Evolutionary conservation across 2,797 vertebrate species (phyloP).

Genomic region (Zenarchopterus dispar): DNA sequence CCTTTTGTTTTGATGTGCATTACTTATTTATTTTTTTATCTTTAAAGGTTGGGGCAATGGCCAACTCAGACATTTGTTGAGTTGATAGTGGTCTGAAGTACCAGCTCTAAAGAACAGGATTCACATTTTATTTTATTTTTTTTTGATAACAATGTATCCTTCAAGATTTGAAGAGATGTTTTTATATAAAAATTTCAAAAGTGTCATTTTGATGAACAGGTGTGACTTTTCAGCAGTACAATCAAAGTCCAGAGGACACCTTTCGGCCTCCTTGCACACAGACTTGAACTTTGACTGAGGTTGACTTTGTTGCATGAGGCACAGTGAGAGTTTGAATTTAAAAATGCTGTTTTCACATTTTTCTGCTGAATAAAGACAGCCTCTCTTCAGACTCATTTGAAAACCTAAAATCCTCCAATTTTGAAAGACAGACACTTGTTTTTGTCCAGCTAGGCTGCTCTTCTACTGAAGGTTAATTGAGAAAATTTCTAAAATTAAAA

Average conservation of each 20-base stretch:
- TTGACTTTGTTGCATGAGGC: background rate
- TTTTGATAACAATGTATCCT: too few species aligned
- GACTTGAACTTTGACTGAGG: background rate
- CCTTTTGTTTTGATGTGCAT: too few species aligned
- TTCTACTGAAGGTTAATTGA: too few species aligned
- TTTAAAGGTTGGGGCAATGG: too few species aligned
- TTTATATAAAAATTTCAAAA: background rate
- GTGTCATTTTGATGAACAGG: conserved; percentile 4
- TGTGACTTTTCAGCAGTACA: background rate
- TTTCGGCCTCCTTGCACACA: background rate
- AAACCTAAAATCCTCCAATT: too few species aligned
- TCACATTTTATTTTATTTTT: too few species aligned
- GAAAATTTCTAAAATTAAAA: too few species aligned
- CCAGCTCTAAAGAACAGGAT: too few species aligned
- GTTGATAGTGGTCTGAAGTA: too few species aligned
- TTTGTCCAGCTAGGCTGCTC: background rate
- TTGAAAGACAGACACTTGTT: background rate
- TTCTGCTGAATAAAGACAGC: background rate
- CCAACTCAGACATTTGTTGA: too few species aligned
- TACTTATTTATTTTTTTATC: too few species aligned
- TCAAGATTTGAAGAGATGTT: too few species aligned
- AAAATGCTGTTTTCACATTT: conserved; percentile 5
- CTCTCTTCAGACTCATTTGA: background rate
- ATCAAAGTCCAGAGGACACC: background rate
- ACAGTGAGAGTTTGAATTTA: background rate